Base-by-base conservation (phyloP, 2,888 invertebrate species). In the Frankliniella intonsa region DNA sequence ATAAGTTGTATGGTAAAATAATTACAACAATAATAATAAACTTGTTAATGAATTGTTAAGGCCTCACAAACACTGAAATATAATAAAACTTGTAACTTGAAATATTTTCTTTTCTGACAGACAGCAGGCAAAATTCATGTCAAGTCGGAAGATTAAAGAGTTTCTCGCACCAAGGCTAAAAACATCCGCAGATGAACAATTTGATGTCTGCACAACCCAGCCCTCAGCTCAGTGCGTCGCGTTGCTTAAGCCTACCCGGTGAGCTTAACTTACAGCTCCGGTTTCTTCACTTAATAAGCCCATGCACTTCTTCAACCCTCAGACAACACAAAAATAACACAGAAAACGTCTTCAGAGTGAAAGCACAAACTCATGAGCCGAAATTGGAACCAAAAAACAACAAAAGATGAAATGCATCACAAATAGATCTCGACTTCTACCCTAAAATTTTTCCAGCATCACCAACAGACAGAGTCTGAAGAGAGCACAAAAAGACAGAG, bases 231-330 rank as follows among this genome's bases (percentile, higher is more conserved):
- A 76, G 69, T 76, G 69, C 69, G 69, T 76, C 69, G 69, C 69
- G 69, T 76, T 76, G 69, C 22, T 76, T 38, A 76, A 25, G 69
- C 69, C 69, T 76, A 76, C 69, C 69, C 69, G 69, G 69, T 76
- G 25, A 25, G 69, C 22, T 22, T n/a, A 76, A 62, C 62, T 62
- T 17, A n/a, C 62, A 19, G 69, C 12, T 25, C 25, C 25, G 25
- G 69, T 9, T 2, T 12, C 25, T 25, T 22, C 69, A 25, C 22
- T 76, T 25, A 22, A 12, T 22, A 9, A 22, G 69, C 2, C 25
- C 69, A 5, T 25, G 25, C 69, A 25, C 2, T 12, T 22, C 25
- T 10, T 38, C 38, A 38, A 38, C 38, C 38, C 38, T 38, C 38
- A 38, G 38, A 38, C 38, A 5, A 38, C 38, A 38, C 38, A 38